Evolutionary conservation across 2,113 vertebrate species (phyloP).

Genomic region (Poeciliopsis retropinna): DNA sequence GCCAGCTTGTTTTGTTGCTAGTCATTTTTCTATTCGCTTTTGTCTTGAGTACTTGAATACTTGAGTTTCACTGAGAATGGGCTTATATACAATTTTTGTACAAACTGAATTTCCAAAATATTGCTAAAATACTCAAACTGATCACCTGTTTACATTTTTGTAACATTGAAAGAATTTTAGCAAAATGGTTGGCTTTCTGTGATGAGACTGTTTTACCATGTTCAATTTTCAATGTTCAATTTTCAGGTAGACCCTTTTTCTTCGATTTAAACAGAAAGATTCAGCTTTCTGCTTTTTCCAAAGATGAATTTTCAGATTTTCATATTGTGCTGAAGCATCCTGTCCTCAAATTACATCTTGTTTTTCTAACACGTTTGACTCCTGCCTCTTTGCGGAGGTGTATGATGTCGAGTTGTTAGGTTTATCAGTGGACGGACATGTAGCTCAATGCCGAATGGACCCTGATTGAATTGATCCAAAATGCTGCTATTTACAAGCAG

Average conservation of each 20-base stretch:
- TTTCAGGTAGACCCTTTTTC: not conserved
- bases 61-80: slow-evolving; percentile 20
- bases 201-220: not conserved
- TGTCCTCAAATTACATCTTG: not conserved
- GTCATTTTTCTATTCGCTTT: not conserved
- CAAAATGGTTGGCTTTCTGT: not conserved
- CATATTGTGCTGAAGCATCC: not conserved
- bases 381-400: slow-evolving; percentile 11
- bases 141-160: not conserved
- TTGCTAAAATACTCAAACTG: slow-evolving; percentile 23
- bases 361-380: not conserved
- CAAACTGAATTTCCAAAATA: slow-evolving; percentile 33
- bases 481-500: slow-evolving; percentile 75
- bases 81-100: slow-evolving; percentile 30
- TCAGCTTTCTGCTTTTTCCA: not conserved
- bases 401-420: slow-evolving; percentile 24
- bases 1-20: not conserved
- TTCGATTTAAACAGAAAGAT: not conserved
- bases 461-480: slow-evolving; percentile 81
- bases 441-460: slow-evolving; percentile 54
- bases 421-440: slow-evolving; percentile 45
- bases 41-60: no score
- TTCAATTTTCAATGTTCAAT: not conserved
- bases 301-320: not conserved
- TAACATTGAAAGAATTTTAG: slow-evolving; percentile 15